Evolutionary conservation across 2,888 invertebrate species (phyloP), one percentile per base, ranked within the genome.

Genomic region (Acleris emargana): DNA sequence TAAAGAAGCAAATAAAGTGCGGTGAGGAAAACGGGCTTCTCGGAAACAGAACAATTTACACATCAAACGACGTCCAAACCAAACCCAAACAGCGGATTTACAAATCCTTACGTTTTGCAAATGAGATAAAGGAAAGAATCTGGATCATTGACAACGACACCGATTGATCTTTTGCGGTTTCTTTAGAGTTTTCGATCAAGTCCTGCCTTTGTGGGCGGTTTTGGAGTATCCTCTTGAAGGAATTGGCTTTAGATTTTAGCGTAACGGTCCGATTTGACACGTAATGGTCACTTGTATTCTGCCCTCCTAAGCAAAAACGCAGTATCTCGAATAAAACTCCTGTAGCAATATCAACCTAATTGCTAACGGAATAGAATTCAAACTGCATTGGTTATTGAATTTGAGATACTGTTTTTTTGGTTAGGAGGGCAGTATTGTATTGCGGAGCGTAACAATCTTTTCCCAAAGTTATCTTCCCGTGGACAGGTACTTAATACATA

Each of bases 51-150:
- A 66, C 55, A 55, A 57, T 66, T 61, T 38, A 51, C 50, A 60
- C 50, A 55, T 60, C 59, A 55, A 60, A 60, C 60, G 53, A 50
- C 51, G 51, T 43, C 54, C 51, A 45, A 17, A 45, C 54, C 51
- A 45, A 17, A 45, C 38, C 18, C 47, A 58, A 63, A 58, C 63
- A 63, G 18, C 22, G 32, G 57, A 66, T 61, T 28, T 17, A 42
- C 60, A 47, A 55, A 60, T 69, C 54, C 53, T 59, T 63, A 66
- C 68, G 62, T 59, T 61, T 67, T 58, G 55, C 67, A 72, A 74
- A 75, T 71, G 68, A 72, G 68, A 67, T 71, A 45, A 45, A 45
- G n/a, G n/a, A 71, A 71, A 74, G 69, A 66, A 53, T 57, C 20
- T 54, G 45, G 53, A 64, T 67, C 64, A 62, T 63, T 67, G 68